phyloP scores from a whole-genome alignment of 2,888 invertebrate species.

The Muschampia plurimacula region DNA sequence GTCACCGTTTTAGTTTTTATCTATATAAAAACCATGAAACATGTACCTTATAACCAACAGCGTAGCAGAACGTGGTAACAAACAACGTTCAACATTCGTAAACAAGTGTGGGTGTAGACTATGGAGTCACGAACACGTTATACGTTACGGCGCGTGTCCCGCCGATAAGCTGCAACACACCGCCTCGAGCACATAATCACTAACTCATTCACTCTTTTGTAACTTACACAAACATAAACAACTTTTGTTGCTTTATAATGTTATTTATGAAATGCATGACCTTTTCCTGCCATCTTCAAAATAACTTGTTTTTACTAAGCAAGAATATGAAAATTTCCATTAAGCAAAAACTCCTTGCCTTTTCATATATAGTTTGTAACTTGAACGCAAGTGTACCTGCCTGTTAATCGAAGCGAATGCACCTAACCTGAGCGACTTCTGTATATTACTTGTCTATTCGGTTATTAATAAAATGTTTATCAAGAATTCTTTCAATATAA shows the following conservation, averaged over 20 bases:
- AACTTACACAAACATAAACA: slow-evolving; percentile 1
- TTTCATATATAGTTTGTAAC: too few relatives aligned
- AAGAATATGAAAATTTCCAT: too few relatives aligned
- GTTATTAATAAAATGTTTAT: not conserved
- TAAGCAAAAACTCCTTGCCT: too few relatives aligned
- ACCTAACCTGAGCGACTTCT: too few relatives aligned
- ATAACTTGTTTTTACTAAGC: too few relatives aligned
- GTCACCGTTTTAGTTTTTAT: too few relatives aligned
- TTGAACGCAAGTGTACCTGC: too few relatives aligned
- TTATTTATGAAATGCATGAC: too few relatives aligned
- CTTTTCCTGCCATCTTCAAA: too few relatives aligned
- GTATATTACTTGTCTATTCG: not conserved
- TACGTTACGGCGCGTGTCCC: not conserved
- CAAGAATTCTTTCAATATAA: not conserved
- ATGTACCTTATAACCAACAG: not conserved
- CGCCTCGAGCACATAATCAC: not conserved
- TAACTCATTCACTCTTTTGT: not conserved
- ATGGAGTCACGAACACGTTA: too few relatives aligned
- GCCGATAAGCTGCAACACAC: slow-evolving; percentile 3
- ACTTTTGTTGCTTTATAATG: not conserved
- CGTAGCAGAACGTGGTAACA: not conserved
- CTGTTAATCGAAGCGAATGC: too few relatives aligned
- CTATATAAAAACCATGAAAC: too few relatives aligned
- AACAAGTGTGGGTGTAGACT: not conserved
- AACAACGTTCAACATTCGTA: not conserved